Evolutionary conservation across 2,888 invertebrate species (phyloP).

Genomic region (Lithosia quadra): DNA sequence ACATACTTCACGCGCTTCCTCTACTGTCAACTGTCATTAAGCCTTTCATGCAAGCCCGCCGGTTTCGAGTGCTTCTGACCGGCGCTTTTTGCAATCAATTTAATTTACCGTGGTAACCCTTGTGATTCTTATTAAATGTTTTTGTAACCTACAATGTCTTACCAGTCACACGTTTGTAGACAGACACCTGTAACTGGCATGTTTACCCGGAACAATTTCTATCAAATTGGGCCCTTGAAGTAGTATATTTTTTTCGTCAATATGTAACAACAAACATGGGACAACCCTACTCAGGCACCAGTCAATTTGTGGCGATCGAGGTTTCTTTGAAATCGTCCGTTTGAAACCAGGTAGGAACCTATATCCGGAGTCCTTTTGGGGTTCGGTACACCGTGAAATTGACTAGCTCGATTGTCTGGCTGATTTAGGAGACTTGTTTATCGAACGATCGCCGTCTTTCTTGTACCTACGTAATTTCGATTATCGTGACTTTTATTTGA

Average conservation of each 20-base stretch:
- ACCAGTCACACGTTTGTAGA: background rate
- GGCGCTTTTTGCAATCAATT: too few relatives aligned
- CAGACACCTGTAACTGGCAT: background rate
- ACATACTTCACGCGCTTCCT: too few relatives aligned
- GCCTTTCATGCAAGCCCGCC: too few relatives aligned
- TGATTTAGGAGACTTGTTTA: conserved; percentile 68
- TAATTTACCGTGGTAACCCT: background rate
- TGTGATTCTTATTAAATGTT: background rate
- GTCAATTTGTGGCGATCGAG: conserved; percentile 64
- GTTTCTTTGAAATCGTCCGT: conserved; percentile 57
- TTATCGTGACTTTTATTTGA: conserved; percentile 50
- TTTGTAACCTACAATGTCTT: background rate
- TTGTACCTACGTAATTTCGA: conserved; percentile 40
- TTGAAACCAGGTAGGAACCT: conserved; percentile 61
- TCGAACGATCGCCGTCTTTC: conserved; percentile 29
- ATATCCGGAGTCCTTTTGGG: conserved; percentile 65
- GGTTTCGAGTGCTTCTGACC: too few relatives aligned
- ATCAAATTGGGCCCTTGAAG: conserved; percentile 24
- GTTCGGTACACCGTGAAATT: conserved; percentile 76
- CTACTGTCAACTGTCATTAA: too few relatives aligned
- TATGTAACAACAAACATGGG: conserved; percentile 41
- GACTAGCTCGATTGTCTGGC: conserved; percentile 75
- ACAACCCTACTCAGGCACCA: conserved; percentile 50
- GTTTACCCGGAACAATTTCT: conserved; percentile 21
- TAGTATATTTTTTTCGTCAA: conserved; percentile 29